A percentile compares a stretch with the other conserved stretches of the same genome.
Conservation (phyloP, 2,888 invertebrate species). For the Cosmorhoe ocellata region DNA sequence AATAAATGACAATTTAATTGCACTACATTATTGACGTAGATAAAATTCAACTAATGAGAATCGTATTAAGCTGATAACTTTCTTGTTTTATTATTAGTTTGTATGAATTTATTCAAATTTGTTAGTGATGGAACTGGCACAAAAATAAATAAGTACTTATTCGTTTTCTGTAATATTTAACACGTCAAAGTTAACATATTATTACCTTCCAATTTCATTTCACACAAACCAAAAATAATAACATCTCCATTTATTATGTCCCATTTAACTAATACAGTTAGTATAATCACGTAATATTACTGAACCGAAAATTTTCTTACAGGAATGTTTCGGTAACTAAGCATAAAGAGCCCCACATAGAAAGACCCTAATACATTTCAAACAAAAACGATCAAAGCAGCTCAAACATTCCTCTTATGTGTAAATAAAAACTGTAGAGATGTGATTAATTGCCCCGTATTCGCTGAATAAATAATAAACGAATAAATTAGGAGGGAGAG, state of each 20-base stretch:
- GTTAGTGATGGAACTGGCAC: no score
- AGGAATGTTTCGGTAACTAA: constrained; percentile 42
- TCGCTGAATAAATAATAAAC: constrained; percentile 82
- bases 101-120: no score
- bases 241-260: constrained; percentile 12
- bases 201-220: constrained; percentile 1
- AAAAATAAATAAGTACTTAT: no score
- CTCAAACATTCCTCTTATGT: constrained; percentile 61
- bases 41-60: no score
- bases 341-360: constrained; percentile 48
- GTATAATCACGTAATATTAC: constrained; percentile 30
- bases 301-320: constrained; percentile 34
- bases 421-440: constrained; percentile 79
- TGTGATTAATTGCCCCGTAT: constrained; percentile 80
- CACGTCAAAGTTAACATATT: background rate
- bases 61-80: no score
- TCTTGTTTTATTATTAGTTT: no score
- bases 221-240: constrained; percentile 8
- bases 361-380: constrained; percentile 63
- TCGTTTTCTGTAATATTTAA: no score
- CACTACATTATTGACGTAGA: no score
- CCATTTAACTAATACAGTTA: constrained; percentile 32
- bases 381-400: constrained; percentile 71
- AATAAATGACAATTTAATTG: no score
- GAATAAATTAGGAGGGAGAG: constrained; percentile 77